Evolutionary conservation across 2,113 vertebrate species (phyloP).

Genomic region (Pantherophis guttatus): DNA sequence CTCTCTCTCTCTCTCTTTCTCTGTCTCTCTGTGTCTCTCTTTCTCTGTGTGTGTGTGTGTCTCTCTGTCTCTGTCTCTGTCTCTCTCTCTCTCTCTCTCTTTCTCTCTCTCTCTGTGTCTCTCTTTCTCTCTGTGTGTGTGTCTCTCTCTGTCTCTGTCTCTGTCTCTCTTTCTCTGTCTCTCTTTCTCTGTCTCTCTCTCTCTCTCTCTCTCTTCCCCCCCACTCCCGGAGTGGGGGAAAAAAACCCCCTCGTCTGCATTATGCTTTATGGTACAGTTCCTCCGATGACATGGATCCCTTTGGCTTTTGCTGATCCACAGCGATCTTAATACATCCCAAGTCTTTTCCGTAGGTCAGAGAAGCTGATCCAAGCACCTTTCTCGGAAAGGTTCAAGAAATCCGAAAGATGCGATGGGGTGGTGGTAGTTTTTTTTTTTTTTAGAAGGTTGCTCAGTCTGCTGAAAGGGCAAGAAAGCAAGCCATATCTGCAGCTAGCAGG

Average conservation of each 20-base stretch:
- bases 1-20: accelerated
- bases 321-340: background rate
- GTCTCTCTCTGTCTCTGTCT: too few species aligned
- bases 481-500: too few species aligned
- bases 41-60: too few species aligned
- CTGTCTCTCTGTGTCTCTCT: too few species aligned
- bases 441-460: background rate
- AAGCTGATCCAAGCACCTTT: background rate
- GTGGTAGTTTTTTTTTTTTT: background rate
- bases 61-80: accelerated
- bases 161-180: background rate
- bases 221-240: accelerated
- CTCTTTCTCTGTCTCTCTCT: too few species aligned
- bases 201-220: accelerated
- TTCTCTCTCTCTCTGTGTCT: accelerated
- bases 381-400: background rate
- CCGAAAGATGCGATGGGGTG: background rate
- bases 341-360: too few species aligned
- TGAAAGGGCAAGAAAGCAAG: background rate
- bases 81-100: too few species aligned
- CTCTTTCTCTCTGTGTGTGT: background rate
- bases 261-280: background rate
- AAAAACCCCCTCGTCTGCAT: background rate
- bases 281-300: background rate
- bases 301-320: background rate